Evolutionary conservation across 2,888 invertebrate species (phyloP), one percentile per base, ranked within the genome.

Genomic region (Mongoloraphidia duomilia): DNA sequence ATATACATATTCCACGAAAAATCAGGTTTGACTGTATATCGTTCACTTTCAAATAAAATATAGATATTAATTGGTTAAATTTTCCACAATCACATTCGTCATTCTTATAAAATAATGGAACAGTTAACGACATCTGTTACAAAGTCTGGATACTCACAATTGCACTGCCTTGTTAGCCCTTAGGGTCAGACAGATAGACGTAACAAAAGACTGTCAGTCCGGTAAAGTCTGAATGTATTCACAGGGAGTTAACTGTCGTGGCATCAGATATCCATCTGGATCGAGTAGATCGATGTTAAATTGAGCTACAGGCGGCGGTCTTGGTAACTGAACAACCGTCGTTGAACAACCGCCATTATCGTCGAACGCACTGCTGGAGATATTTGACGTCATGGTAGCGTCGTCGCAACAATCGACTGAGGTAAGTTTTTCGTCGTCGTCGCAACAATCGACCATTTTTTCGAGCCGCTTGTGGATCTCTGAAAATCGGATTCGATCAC

Each of bases 401-500:
- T 46, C 11, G 52, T 38, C 9, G 54, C 53, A 67, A 63, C n/a
- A 68, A 70, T 48, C 68, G 58, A n/a, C 9, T 56, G 55, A 8
- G 54, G 55, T 26, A 26, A 26, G 26, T 26, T 26, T 26, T 3
- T 26, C 26, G 6, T 26, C 26, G 26, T 42, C 53, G 65, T 11
- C 56, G 56, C 35, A 64, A 57, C 2, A 61, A 64, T 36, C 61
- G 63, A 12, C 63, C 61, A 8, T 65, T 38, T 73, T 73, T 51
- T 78, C 76, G 49, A 84, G 65, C 57, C 76, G 78, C 35, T 75
- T 74, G 63, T 78, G 75, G 56, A 88, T 82, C 54, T 82, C 80
- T 26, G 76, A 67, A 61, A 91, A 90, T 13, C 73, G 76, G 42
- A 83, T 75, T 46, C 91, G 73, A 56, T 89, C 84, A 47, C 79